A percentile compares a stretch with the other conserved stretches of the same genome.
Evolutionary conservation across 2,797 vertebrate species (phyloP).

Genomic region (Silurus aristotelis): DNA sequence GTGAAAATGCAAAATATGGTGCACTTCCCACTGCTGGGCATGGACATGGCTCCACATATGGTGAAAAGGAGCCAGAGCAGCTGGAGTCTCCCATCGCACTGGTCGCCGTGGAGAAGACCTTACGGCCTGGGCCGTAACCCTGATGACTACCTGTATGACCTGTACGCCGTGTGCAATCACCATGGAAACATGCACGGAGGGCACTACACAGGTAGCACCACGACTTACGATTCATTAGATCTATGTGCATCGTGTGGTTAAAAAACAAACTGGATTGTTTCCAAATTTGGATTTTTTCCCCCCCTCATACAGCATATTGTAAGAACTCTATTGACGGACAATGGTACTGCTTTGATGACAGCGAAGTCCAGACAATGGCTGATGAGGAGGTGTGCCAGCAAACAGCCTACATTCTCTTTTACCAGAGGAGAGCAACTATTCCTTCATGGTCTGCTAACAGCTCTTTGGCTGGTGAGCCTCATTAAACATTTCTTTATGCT

Average conservation of each 20-base stretch:
- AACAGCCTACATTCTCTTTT: conserved; percentile 95
- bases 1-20: conserved; percentile 98
- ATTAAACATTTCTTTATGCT: not conserved
- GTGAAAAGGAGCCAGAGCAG: conserved; percentile 98
- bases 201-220: conserved; percentile 90
- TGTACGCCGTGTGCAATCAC: conserved; percentile 98
- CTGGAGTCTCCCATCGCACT: conserved; percentile 97
- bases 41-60: conserved; percentile 99
- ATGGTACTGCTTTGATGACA: conserved; percentile 99
- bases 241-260: not conserved
- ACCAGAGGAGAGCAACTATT: conserved; percentile 92
- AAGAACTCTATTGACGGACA: conserved; percentile 97
- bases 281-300: not conserved
- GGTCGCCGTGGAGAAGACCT: conserved; percentile 97
- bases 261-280: not conserved
- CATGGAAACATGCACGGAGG: conserved; percentile 98
- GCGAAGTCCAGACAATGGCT: conserved; percentile 88
- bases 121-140: conserved; percentile 95
- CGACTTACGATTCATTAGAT: not conserved
- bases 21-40: conserved; percentile 87
- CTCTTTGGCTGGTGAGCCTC: conserved; percentile 89
- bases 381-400: conserved; percentile 95
- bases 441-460: conserved; percentile 98
- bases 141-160: conserved; percentile 94
- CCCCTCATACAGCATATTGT: conserved; percentile 81